Evolutionary conservation across 2,888 invertebrate species (phyloP).

Genomic region (Troides aeacus): DNA sequence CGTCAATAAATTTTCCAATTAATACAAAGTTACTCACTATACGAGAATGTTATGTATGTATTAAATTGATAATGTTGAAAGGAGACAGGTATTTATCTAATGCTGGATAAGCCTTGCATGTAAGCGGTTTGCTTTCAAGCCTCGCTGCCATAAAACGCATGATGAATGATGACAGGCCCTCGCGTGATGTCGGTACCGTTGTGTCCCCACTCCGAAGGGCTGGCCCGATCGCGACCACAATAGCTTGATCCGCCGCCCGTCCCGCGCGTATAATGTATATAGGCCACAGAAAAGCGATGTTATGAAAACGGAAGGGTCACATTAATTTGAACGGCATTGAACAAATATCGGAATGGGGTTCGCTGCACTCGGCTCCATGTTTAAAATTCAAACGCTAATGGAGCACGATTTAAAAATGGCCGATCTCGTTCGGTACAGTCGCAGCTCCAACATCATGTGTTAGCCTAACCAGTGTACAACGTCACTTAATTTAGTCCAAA

Average conservation of each 20-base stretch:
- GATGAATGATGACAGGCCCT: slow-evolving; percentile 74
- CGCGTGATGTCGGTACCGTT: slow-evolving; percentile 71
- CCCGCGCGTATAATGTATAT: slow-evolving; percentile 39
- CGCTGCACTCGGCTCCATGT: slow-evolving; percentile 73
- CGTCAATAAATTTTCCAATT: slow-evolving; percentile 4
- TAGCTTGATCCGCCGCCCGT: slow-evolving; percentile 49
- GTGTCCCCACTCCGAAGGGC: slow-evolving; percentile 71
- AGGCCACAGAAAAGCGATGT: slow-evolving; percentile 41
- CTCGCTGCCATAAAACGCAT: slow-evolving; percentile 72
- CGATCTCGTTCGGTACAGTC: slow-evolving; percentile 41
- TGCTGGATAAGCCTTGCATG: slow-evolving; percentile 60
- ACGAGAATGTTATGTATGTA: slow-evolving; percentile 13
- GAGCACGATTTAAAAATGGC: slow-evolving; percentile 65
- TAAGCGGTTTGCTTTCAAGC: slow-evolving; percentile 67
- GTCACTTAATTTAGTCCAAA: slow-evolving; percentile 11
- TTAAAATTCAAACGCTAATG: slow-evolving; percentile 69
- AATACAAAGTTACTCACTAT: slow-evolving; percentile 9
- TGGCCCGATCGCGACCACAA: slow-evolving; percentile 53
- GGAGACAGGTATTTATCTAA: slow-evolving; percentile 40
- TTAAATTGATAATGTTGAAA: slow-evolving; percentile 29
- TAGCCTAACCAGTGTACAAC: slow-evolving; percentile 15
- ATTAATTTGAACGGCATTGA: slow-evolving; percentile 55
- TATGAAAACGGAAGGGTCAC: slow-evolving; percentile 45
- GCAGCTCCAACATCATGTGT: slow-evolving; percentile 10
- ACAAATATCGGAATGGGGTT: slow-evolving; percentile 65